phyloP scores from a whole-genome alignment of 2,113 vertebrate species.

The western clawed frog (Xenopus tropicalis) region DNA sequence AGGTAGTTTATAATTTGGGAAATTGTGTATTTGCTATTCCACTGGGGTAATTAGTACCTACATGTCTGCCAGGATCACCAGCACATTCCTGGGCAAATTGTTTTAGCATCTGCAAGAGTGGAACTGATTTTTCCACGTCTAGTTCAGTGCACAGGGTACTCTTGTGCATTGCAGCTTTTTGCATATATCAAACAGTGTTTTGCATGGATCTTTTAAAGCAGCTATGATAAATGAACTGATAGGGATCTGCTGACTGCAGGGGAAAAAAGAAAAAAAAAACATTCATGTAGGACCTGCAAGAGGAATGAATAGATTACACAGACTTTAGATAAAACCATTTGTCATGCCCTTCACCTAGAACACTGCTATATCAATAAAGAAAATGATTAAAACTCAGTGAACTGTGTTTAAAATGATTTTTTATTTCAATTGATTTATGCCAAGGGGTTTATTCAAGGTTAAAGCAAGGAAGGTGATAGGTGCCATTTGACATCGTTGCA shows the following conservation, averaged over 20 bases:
- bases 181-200: slow-evolving; percentile 20
- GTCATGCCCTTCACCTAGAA: slow-evolving; percentile 42
- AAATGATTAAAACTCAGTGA: slow-evolving; percentile 56
- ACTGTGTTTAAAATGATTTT: slow-evolving; percentile 56
- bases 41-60: slow-evolving; percentile 21
- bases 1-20: slow-evolving; percentile 8
- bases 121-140: slow-evolving; percentile 9
- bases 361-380: slow-evolving; percentile 53
- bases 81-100: slow-evolving; percentile 21
- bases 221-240: slow-evolving; percentile 34
- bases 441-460: slow-evolving; percentile 47
- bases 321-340: slow-evolving; percentile 38
- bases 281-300: slow-evolving; percentile 27
- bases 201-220: slow-evolving; percentile 10
- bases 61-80: slow-evolving; percentile 26
- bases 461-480: slow-evolving; percentile 10
- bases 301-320: slow-evolving; percentile 48
- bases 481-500: too few species aligned
- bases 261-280: slow-evolving; percentile 4
- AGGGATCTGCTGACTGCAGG: slow-evolving; percentile 33
- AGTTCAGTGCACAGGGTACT: slow-evolving; percentile 14
- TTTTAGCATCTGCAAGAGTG: slow-evolving; percentile 13
- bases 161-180: slow-evolving; percentile 36
- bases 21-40: slow-evolving; percentile 25
- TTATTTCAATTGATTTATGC: slow-evolving; percentile 48